Percentiles rank a stretch among this genome's conserved stretches.
Conservation (phyloP, 2,797 vertebrate species). For the Smutsia gigantea region DNA sequence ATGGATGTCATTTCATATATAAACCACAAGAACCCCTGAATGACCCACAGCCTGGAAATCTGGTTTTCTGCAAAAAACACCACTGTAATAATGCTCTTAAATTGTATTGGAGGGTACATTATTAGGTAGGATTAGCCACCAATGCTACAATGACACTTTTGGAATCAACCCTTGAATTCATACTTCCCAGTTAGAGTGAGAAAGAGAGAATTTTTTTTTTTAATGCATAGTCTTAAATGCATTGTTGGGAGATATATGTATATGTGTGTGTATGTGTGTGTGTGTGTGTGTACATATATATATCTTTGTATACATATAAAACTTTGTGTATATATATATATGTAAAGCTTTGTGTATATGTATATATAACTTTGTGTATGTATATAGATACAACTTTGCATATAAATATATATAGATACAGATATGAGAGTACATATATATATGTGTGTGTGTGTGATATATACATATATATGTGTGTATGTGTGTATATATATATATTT, state of each 20-base stretch:
- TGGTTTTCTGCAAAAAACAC: background rate
- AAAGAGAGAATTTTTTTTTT: background rate
- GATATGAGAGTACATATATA: background rate
- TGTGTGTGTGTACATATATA: background rate
- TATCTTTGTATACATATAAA: background rate
- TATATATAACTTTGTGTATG: background rate
- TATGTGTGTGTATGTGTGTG: background rate
- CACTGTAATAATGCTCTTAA: background rate
- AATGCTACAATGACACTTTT: background rate
- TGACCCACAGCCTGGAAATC: background rate
- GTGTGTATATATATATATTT: background rate
- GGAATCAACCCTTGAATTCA: background rate
- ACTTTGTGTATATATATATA: background rate
- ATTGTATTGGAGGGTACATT: background rate
- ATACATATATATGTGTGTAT: background rate
- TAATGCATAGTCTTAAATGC: background rate
- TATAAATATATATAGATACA: too few relatives aligned
- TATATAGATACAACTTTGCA: background rate
- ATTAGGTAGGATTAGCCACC: background rate
- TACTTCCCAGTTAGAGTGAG: background rate
- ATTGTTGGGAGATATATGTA: background rate
- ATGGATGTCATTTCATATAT: background rate
- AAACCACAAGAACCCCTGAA: background rate
- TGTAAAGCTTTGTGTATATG: too few relatives aligned
- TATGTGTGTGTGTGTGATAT: background rate